phyloP scores from a whole-genome alignment of 1,140 invertebrate species.

The Drosophila insularis region DNA sequence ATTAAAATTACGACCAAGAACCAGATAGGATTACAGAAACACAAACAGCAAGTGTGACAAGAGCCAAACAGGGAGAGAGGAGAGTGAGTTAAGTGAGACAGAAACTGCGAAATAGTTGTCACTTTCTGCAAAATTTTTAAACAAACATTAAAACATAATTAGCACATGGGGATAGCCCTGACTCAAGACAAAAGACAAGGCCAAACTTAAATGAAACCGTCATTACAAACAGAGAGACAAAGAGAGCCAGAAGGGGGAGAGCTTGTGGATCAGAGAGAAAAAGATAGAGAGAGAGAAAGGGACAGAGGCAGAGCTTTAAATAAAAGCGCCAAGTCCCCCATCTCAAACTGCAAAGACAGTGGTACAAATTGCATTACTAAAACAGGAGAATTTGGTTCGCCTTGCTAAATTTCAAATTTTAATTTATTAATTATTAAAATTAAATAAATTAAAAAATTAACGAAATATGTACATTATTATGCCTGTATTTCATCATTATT shows the following conservation, averaged over 20 bases:
- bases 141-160: conserved; percentile 19
- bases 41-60: not conserved
- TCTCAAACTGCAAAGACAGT: not conserved
- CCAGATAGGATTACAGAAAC: not conserved
- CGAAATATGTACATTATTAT: not conserved
- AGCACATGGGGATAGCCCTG: conserved; percentile 11
- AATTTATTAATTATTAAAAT: no score
- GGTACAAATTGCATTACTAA: not conserved
- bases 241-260: no score
- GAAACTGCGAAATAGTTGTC: not conserved
- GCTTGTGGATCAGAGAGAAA: not conserved
- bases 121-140: conserved; percentile 1
- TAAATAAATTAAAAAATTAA: not conserved
- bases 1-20: not conserved
- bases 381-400: not conserved
- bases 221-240: not conserved
- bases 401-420: not conserved
- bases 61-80: not conserved
- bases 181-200: conserved; percentile 12
- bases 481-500: no score
- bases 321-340: conserved; percentile 2
- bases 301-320: not conserved
- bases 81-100: not conserved
- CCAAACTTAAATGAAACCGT: conserved; percentile 14
- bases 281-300: no score